Conservation (phyloP, 2,113 vertebrate species). For the Piliocolobus tephrosceles region DNA sequence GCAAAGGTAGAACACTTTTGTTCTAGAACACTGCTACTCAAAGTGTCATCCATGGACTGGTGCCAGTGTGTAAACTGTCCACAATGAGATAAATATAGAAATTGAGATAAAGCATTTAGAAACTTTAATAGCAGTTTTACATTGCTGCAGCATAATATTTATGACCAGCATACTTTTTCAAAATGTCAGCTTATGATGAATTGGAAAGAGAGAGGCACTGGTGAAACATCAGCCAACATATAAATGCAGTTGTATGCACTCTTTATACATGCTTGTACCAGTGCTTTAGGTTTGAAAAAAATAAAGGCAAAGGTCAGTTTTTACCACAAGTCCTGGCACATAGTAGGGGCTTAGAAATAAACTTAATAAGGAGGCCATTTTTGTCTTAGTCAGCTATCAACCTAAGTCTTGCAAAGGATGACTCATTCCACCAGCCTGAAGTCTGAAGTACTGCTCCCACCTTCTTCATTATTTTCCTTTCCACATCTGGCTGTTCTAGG, state of each 20-base stretch:
- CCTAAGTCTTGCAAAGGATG: background rate
- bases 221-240: background rate
- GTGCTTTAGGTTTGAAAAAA: background rate
- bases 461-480: slow-evolving; percentile 33
- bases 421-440: background rate
- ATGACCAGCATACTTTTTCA: background rate
- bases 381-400: background rate
- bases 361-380: background rate
- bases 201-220: background rate
- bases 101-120: background rate
- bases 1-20: background rate
- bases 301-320: background rate
- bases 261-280: background rate
- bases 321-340: background rate
- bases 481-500: background rate
- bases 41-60: background rate
- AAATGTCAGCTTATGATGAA: background rate
- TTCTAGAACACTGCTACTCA: background rate
- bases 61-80: background rate
- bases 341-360: background rate
- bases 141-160: background rate
- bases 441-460: background rate
- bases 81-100: background rate
- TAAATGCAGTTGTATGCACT: background rate
- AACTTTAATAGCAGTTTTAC: background rate